Base-by-base conservation (phyloP, 2,797 vertebrate genomes). In the Neostethus bicornis region DNA sequence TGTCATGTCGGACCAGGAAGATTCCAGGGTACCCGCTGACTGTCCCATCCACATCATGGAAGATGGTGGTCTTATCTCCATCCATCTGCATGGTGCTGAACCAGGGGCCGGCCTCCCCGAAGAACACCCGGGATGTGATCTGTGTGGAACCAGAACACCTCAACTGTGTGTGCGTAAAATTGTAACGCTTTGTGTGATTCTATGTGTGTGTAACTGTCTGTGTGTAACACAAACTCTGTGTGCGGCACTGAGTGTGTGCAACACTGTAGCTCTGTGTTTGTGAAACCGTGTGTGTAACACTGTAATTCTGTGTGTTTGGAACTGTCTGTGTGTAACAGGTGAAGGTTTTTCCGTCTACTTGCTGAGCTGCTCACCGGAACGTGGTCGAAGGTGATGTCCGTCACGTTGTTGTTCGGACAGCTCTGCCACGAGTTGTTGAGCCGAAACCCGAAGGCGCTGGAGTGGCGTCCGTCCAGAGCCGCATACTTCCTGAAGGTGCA, bases 371-470 rank as follows among this genome's bases (percentile, higher is more conserved):
- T 94, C 78, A 99, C 97, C 16, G 97, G 96, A 13, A 99, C 96
- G 0, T 93, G 91, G 39, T 99, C 91, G 32, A 99, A 99, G 63
- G 63, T 86, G 41, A 98, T 89, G 72, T 73, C 59, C 0, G 92
- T 93, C 77, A 98, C 92, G 0, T 96, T 98, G 81, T 99, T 99
- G 77, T 96, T 96, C 49, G 97, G 97, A 66, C 97, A 99, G 85
- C 96, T 98, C 89, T 99, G 97, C 97, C 97, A 99, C 1, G 96
- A 94, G 5, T 99, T 99, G 86, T 99, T 99, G 49, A 99, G 92
- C 5, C 97, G 92, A 87, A 99, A 99, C 17, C 94, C 97, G 28
- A 99, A 89, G 5, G 97, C 97, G 0, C 96, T 98, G 14, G 95
- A 98, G 87, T 98, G 96, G 0, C 97, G 91, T 4, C 95, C 95